A percentile compares a stretch with the other conserved stretches of the same genome.
Evolutionary conservation across 2,113 vertebrate genomes (phyloP).

Genomic region (Sphaerodactylus townsendi): DNA sequence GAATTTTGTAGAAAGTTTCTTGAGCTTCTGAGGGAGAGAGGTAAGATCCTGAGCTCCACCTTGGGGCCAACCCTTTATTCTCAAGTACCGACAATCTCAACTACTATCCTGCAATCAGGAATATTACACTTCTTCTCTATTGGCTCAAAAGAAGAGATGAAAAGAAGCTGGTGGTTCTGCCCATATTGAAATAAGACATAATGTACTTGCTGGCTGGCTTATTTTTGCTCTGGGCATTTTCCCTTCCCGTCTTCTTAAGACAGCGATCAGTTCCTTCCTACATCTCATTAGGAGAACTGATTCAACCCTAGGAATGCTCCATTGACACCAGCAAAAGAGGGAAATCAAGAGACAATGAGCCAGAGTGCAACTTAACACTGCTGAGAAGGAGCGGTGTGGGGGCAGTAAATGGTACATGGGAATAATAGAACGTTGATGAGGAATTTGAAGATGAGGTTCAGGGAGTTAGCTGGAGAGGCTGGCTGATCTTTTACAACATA

Average conservation of each 20-base stretch:
- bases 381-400: neutral
- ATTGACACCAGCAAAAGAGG: neutral
- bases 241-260: neutral
- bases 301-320: neutral
- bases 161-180: neutral
- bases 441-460: slow-evolving; percentile 44
- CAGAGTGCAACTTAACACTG: neutral
- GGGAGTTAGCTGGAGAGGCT: slow-evolving; percentile 59
- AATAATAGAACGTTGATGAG: slow-evolving; percentile 58
- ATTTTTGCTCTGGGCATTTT: neutral
- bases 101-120: too few species aligned
- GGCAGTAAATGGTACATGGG: slow-evolving; percentile 41
- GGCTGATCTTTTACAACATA: slow-evolving; percentile 62
- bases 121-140: too few species aligned
- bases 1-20: too few species aligned
- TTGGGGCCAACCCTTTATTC: too few species aligned
- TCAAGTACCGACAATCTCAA: too few species aligned
- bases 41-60: too few species aligned
- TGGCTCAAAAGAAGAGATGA: neutral
- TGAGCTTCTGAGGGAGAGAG: too few species aligned
- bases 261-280: neutral
- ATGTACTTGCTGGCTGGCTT: neutral
- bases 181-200: neutral
- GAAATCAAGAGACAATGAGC: slow-evolving; percentile 12
- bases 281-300: neutral